phyloP scores from a whole-genome alignment of 2,113 vertebrate species.

The Columba janthina region DNA sequence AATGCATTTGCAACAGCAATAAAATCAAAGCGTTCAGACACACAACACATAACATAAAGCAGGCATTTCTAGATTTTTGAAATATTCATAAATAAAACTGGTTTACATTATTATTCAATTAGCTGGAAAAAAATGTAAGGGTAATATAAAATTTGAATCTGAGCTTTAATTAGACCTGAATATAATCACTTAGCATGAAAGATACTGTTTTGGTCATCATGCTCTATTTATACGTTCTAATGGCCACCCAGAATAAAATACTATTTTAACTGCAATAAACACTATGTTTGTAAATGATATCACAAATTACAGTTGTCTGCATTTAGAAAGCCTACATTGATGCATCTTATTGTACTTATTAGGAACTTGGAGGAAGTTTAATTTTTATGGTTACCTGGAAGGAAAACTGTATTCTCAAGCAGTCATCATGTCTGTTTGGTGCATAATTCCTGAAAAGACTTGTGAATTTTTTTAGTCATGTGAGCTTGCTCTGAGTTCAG shows the following conservation, averaged over 20 bases:
- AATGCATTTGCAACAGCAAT: slow-evolving; percentile 30
- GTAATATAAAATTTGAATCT: not conserved
- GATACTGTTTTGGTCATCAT: not conserved
- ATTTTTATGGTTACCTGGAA: not conserved
- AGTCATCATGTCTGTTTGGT: not conserved
- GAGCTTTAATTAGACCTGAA: not conserved
- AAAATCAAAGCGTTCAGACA: slow-evolving; percentile 14
- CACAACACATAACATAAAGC: not conserved
- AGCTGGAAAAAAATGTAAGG: not conserved
- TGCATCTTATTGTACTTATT: slow-evolving; percentile 6
- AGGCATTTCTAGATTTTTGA: not conserved
- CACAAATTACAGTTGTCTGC: slow-evolving; percentile 23
- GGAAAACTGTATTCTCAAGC: not conserved
- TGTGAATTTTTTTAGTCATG: not conserved
- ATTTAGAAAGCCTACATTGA: slow-evolving; percentile 7
- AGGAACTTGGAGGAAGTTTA: not conserved
- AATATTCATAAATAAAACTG: slow-evolving; percentile 12
- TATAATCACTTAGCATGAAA: slow-evolving; percentile 21
- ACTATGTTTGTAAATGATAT: slow-evolving; percentile 8
- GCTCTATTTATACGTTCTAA: slow-evolving; percentile 42
- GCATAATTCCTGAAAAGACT: slow-evolving; percentile 21
- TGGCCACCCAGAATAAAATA: slow-evolving; percentile 15
- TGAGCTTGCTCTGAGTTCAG: not conserved
- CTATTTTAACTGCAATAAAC: slow-evolving; percentile 18
- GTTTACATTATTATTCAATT: slow-evolving; percentile 17